These are phyloP conservation scores for Glyphotaelius pellucidus DNA, from an alignment of 2,888 invertebrate genomes.

Conservation along the genomic window DNA sequence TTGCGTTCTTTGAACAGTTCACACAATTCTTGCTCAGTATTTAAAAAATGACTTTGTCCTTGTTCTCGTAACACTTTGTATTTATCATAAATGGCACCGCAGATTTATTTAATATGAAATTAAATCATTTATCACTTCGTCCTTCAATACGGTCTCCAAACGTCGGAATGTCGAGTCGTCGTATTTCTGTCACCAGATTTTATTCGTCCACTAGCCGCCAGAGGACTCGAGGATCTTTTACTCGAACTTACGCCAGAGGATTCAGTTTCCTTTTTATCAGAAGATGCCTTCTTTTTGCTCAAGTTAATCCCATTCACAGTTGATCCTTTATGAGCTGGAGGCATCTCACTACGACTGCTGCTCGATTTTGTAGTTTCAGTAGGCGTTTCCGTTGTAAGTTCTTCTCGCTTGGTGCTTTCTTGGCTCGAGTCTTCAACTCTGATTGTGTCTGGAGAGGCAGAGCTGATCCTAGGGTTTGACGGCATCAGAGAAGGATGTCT, in stretches of 20 bases:
- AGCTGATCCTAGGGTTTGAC: slow-evolving; percentile 65
- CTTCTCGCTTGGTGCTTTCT: slow-evolving; percentile 67
- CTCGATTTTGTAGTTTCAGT: slow-evolving; percentile 67
- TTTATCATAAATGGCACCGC: neutral
- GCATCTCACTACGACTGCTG: slow-evolving; percentile 31
- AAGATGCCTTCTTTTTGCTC: slow-evolving; percentile 68
- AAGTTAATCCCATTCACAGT: slow-evolving; percentile 69
- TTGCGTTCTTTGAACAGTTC: neutral
- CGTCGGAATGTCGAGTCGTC: slow-evolving; percentile 80
- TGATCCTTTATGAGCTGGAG: slow-evolving; percentile 33
- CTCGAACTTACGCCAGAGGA: slow-evolving; percentile 73
- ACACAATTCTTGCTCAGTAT: neutral
- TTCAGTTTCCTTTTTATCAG: slow-evolving; percentile 72
- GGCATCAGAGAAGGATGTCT: slow-evolving; percentile 69
- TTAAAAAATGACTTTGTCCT: neutral
- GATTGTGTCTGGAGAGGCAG: slow-evolving; percentile 67
- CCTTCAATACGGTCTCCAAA: slow-evolving; percentile 86
- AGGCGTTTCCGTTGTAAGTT: slow-evolving; percentile 62
- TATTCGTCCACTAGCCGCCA: slow-evolving; percentile 67
- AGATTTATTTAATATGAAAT: neutral
- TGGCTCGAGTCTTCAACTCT: slow-evolving; percentile 68
- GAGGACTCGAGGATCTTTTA: slow-evolving; percentile 77
- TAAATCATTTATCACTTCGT: neutral
- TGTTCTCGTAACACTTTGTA: neutral
- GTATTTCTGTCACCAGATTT: slow-evolving; percentile 70